Base-by-base conservation (phyloP, 2,113 vertebrate species). In the Cyanistes caeruleus region DNA sequence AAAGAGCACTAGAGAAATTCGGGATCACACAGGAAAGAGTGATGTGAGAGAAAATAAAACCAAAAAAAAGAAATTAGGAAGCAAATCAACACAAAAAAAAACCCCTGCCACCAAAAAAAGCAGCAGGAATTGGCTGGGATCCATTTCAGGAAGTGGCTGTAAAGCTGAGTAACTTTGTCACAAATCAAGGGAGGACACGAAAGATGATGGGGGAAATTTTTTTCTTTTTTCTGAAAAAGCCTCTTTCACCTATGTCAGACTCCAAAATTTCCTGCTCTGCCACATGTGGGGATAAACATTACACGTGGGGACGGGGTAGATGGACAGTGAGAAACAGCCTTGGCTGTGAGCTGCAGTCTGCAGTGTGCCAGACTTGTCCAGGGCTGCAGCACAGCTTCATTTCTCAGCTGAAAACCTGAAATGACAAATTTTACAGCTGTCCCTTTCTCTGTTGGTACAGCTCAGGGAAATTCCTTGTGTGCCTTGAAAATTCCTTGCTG, bases 21-120 rank as follows among this genome's bases (percentile, higher is more conserved):
- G 64, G 90, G 79, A 97, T 91, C 88, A 95, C 53, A 64, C 85
- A 91, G 97, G 96, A 96, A 97, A 82, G 90, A 84, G 55, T 89
- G 96, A 97, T 88, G 93, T 49, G 93, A 93, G 88, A 81, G 62
- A 48, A 63, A 86, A 89, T n/a, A 95, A 81, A 84, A 84, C 44
- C 28, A 30, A 41, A 20, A n/a, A 55, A 60, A 60, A 62, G 5
- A 25, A 65, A 83, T 35, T 53, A 90, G 93, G 94, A 97, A 96
- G 52, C 65, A 92, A 90, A 94, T 81, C 80, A 90, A 95, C 49
- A 81, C 49, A 39, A 39, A 39, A 78, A 87, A 90, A 94, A 62
- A n/a, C 72, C 23, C 72, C 55, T 80, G 48, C 4, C n/a, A 93
- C 91, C 86, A 79, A 94, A 90, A 97, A 93, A 92, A 97, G 89